Base-by-base conservation (phyloP, 2,797 vertebrate genomes). In the Ispidina picta region DNA sequence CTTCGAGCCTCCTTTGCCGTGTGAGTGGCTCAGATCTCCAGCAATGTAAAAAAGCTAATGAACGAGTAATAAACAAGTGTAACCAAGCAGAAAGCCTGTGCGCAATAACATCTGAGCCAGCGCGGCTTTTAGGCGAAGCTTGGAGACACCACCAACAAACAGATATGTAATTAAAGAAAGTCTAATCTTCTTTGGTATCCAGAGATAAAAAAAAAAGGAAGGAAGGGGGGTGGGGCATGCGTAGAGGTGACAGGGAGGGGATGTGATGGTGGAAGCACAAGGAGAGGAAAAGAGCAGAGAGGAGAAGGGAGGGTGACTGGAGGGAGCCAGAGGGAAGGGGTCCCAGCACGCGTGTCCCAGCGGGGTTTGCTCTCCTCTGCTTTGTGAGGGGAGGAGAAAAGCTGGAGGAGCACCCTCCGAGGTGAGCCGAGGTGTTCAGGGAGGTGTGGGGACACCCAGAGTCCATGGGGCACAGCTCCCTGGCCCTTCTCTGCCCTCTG, bases 41-140 rank as follows among this genome's bases (percentile, higher is more conserved):
- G 94, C 92, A 91, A 94, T 18, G 90, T 72, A 95, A 90, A 93
- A 90, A 91, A 95, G 92, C 93, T 96, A 97, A 97, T 96, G 96
- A 96, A 96, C 25, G 81, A 92, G 93, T 89, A 93, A 96, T 96
- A 95, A 96, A 93, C 93, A 96, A 92, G 94, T 58, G 94, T 88
- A 97, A 63, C 96, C 95, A 95, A 88, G 97, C 96, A 96, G 95
- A 96, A 97, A 95, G 91, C 81, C 89, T 65, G 90, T 75, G 48
- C 37, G 33, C 83, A 14, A 54, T 52, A 90, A 89, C 96, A 91
- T 95, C 94, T 94, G 95, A 97, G 94, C 88, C 96, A 76, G 52
- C 25, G 41, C 2, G 25, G 94, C 95, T 86, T 51, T 83, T 13
- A n/a, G 90, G 83, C 51, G 3, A 46, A 65, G 86, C 93, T 37